These are phyloP conservation scores for Lamprotornis superbus DNA, from an alignment of 2,113 vertebrate genomes.

Conservation along the genomic window DNA sequence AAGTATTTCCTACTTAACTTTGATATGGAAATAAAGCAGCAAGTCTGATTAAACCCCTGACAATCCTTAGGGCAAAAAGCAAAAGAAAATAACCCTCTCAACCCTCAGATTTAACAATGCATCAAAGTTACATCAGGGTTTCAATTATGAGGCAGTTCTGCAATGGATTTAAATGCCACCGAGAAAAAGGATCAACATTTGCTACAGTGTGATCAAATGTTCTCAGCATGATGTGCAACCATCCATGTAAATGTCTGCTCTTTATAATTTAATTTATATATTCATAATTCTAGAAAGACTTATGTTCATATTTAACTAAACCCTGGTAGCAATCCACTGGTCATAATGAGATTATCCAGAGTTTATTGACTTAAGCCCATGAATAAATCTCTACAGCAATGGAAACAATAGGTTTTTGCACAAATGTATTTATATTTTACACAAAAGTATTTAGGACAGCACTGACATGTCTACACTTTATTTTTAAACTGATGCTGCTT, in stretches of 20 bases:
- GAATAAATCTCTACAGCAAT: not conserved
- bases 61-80: not conserved
- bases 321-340: not conserved
- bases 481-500: not conserved
- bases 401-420: not conserved
- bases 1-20: conserved; percentile 49
- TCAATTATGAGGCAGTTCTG: not conserved
- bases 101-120: not conserved
- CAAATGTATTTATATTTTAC: not conserved
- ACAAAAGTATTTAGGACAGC: not conserved
- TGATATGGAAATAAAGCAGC: conserved; percentile 40
- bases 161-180: not conserved
- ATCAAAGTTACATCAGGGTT: not conserved
- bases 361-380: not conserved
- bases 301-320: conserved; percentile 15
- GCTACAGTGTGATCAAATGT: not conserved
- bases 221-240: not conserved
- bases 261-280: conserved; percentile 11
- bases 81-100: not conserved
- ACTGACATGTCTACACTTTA: not conserved
- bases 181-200: not conserved
- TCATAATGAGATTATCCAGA: conserved; percentile 10
- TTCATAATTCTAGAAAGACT: not conserved
- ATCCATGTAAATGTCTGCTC: not conserved
- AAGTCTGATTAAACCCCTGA: not conserved